Evolutionary conservation across 2,113 vertebrate species (phyloP).

Genomic region (Ginglymostoma cirratum): DNA sequence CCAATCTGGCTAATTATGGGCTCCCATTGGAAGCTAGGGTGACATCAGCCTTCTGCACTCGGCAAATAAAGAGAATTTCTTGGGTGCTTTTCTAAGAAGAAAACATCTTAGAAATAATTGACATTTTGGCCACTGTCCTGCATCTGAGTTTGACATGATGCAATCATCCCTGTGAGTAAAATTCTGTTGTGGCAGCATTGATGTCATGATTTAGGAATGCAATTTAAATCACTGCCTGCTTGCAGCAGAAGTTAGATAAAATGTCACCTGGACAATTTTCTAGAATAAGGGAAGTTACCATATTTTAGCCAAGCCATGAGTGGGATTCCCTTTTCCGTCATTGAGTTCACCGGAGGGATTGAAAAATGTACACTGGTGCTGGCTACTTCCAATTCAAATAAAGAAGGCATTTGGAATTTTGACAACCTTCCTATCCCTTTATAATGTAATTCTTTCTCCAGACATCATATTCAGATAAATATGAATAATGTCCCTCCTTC

Average conservation of each 20-base stretch:
- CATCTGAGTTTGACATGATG: background rate
- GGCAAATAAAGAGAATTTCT: background rate
- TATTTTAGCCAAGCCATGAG: background rate
- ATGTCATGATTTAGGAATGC: background rate
- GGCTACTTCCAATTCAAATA: background rate
- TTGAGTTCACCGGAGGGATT: background rate
- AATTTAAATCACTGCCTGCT: background rate
- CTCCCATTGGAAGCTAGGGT: background rate
- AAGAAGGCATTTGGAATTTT: background rate
- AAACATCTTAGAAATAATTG: background rate
- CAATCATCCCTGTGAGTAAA: background rate
- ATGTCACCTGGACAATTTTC: background rate
- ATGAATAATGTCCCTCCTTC: background rate
- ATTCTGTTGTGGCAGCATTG: background rate
- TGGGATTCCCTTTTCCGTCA: background rate
- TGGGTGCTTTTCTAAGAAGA: background rate
- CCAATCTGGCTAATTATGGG: background rate
- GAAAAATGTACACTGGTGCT: background rate
- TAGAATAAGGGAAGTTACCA: background rate
- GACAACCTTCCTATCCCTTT: background rate
- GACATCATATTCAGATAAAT: background rate
- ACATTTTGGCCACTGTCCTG: background rate
- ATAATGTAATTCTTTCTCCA: background rate
- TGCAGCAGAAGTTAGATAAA: background rate
- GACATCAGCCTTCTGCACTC: background rate